Evolutionary conservation across 2,888 invertebrate genomes (phyloP), one percentile per base, ranked within the genome.

Genomic region (Malthinus flaveolus): DNA sequence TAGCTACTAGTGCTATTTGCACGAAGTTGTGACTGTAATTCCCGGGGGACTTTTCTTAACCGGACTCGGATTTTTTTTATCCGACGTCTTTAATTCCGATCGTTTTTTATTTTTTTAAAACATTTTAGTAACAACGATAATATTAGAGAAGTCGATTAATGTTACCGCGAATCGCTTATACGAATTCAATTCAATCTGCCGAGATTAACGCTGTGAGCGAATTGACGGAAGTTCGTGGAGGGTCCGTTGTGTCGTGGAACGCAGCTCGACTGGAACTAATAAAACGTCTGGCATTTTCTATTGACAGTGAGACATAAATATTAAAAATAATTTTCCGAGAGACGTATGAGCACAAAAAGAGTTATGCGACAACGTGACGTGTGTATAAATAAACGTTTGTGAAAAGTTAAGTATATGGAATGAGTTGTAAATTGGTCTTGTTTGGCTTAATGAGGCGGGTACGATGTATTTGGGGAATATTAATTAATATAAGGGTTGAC

Each of bases 341-440:
- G 68, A 70, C 62, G 61, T 65, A 68, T 66, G 67, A 66, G 66
- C 61, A 54, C 59, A 66, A 63, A 60, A 65, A 68, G 68, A 69
- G 68, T 66, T 69, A 69, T 69, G 70, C 58, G 70, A 66, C 68
- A 64, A 67, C 67, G 65, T 69, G 69, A 68, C 64, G 63, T 56
- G 62, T 63, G 70, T 69, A 73, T 74, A 72, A 74, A 74, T 74
- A 68, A 72, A 65, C 67, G 66, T 69, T 68, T 67, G 67, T 70
- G 71, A 23, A 72, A 72, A 71, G 66, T 67, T 70, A 67, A 70
- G 67, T 68, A 72, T 66, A 69, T 66, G 64, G 63, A 69, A 67
- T 65, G 69, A 75, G 70, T 74, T 75, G 76, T 75, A 75, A 76
- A 76, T 75, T 73, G 73, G 72, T 70, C 69, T 68, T 70, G 69